phyloP scores from a whole-genome alignment of 1,140 invertebrate genomes.

The Heliconius hermathena region DNA sequence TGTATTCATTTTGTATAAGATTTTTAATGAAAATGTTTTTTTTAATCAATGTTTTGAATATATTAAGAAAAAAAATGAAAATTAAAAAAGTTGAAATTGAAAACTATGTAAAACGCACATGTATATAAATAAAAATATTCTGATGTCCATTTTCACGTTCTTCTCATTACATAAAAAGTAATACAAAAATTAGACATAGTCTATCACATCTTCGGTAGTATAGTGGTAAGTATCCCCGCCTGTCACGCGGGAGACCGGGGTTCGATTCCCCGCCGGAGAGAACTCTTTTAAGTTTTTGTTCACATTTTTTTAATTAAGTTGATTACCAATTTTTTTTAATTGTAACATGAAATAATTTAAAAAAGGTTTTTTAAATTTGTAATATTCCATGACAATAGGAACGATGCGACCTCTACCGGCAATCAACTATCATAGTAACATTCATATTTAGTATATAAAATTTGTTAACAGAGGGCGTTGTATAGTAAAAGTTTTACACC shows the following conservation, averaged over 20 bases:
- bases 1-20: no score
- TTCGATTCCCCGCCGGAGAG: constrained; percentile 65
- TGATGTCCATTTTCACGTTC: background rate
- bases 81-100: no score
- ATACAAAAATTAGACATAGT: background rate
- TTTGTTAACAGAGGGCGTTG: background rate
- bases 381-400: no score
- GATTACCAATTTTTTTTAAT: background rate
- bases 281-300: background rate
- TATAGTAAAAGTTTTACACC: background rate
- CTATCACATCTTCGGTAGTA: constrained; percentile 37
- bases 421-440: no score
- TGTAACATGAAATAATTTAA: background rate
- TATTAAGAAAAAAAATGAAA: no score
- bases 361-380: background rate
- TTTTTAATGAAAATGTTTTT: no score
- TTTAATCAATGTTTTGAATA: no score
- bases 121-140: no score
- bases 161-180: background rate
- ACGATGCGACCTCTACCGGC: background rate
- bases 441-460: background rate
- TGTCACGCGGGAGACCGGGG: constrained; percentile 58
- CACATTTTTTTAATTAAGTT: background rate
- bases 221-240: constrained; percentile 29
- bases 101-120: no score